A percentile compares a stretch with the other conserved stretches of the same genome.
phyloP scores from a whole-genome alignment of 2,888 invertebrate genomes.

The Mystacides longicornis region DNA sequence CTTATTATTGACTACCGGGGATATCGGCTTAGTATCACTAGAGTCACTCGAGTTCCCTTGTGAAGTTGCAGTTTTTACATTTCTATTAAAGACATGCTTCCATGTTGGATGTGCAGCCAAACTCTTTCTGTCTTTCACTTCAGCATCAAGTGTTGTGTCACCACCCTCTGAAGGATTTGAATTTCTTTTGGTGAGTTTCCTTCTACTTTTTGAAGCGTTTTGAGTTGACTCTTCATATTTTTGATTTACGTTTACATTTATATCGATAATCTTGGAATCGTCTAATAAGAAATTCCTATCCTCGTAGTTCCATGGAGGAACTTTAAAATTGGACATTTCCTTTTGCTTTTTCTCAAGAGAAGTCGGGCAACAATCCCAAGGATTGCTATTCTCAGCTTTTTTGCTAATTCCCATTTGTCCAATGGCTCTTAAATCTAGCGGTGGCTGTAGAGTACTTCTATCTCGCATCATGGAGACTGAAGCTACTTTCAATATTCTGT shows the following conservation, averaged over 20 bases:
- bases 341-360: slow-evolving; percentile 25
- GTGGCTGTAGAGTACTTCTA: slow-evolving; percentile 45
- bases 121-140: slow-evolving; percentile 27
- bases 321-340: slow-evolving; percentile 20
- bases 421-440: slow-evolving; percentile 53
- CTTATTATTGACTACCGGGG: slow-evolving; percentile 1
- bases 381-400: slow-evolving; percentile 20
- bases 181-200: slow-evolving; percentile 21
- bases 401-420: slow-evolving; percentile 30
- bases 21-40: slow-evolving; percentile 17
- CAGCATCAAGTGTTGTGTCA: slow-evolving; percentile 19
- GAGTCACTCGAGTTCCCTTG: slow-evolving; percentile 19
- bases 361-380: slow-evolving; percentile 23
- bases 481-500: slow-evolving; percentile 54
- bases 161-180: slow-evolving; percentile 17
- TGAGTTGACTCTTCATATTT: slow-evolving; percentile 24
- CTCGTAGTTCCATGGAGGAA: slow-evolving; percentile 20
- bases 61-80: slow-evolving; percentile 14
- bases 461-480: slow-evolving; percentile 45
- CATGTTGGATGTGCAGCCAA: slow-evolving; percentile 18
- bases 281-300: slow-evolving; percentile 28
- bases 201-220: slow-evolving; percentile 17
- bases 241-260: neutral
- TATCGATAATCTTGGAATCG: slow-evolving; percentile 9
- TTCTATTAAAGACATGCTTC: slow-evolving; percentile 20